Evolutionary conservation across 1,140 invertebrate genomes (phyloP), one percentile per base, ranked within the genome.

Genomic region (Globodera ellingtonae): DNA sequence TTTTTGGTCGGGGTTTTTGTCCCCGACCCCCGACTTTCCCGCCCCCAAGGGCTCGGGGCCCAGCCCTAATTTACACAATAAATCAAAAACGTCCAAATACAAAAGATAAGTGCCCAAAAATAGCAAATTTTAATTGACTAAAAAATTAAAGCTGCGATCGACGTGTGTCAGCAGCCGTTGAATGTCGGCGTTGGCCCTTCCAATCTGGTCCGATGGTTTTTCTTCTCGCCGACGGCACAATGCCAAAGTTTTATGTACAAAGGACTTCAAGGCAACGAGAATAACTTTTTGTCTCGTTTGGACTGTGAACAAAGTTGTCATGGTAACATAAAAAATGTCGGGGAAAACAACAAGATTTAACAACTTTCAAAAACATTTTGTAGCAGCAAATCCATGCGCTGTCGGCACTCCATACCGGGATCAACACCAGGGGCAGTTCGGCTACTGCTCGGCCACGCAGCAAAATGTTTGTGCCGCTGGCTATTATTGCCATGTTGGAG

Each of bases 131-230:
- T 35, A 35, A 35, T 15, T 59, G 56, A 15, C n/a, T 18, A 7
- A 6, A 18, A 59, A 15, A 35, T 81, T 87, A 80, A 66, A 84
- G 85, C 86, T 3, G 50, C 74, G 15, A 62, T 85, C 56, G 87
- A 89, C 79, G 80, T 78, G 59, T 89, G 87, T 78, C 72, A 81
- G 13, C 87, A 89, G 70, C 87, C 87, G 8, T 59, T 89, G 67
- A 89, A 87, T 81, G 72, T 85, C 48, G 87, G 87, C 35, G 78
- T 89, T 56, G 87, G 87, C 48, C 88, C 83, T 72, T 80, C 84
- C 4, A 89, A 89, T 79, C 69, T 89, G 13, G 85, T 85, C 44
- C 80, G 85, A 71, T 89, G 87, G 87, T 89, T 84, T 65, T 89
- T 85, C 81, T 86, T 89, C 81, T 75, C 87, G 4, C 65, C 84